phyloP scores from a whole-genome alignment of 1,140 invertebrate genomes.

The Vollenhovia emeryi region DNA sequence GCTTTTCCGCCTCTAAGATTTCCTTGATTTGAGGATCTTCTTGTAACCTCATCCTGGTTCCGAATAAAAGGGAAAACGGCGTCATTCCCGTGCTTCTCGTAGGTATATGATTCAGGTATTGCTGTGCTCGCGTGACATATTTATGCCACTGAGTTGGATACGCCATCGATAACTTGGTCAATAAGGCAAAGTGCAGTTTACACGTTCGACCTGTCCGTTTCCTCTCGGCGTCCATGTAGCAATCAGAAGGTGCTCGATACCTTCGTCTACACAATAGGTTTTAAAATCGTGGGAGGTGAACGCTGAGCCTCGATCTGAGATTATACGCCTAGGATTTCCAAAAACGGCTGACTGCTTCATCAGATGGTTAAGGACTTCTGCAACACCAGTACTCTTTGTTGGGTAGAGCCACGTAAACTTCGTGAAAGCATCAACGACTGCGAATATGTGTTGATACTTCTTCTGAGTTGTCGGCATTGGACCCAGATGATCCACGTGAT shows the following conservation, averaged over 20 bases:
- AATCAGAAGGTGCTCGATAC: background rate
- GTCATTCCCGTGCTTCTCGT: background rate
- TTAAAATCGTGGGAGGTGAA: background rate
- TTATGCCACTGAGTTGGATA: background rate
- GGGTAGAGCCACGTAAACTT: slow-evolving; percentile 22
- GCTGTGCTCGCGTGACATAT: background rate
- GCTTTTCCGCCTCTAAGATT: background rate
- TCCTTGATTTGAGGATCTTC: background rate
- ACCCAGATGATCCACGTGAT: background rate
- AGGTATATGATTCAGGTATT: slow-evolving; percentile 2
- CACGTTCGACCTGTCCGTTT: background rate
- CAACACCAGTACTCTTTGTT: background rate
- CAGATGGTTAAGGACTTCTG: background rate
- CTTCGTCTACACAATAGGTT: background rate
- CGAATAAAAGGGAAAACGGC: background rate
- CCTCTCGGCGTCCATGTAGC: background rate
- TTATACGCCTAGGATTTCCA: background rate
- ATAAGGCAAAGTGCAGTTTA: background rate
- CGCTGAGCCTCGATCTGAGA: slow-evolving; percentile 5
- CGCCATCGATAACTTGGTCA: background rate
- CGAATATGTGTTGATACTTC: background rate
- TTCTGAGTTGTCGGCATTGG: slow-evolving; percentile 7
- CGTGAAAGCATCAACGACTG: background rate
- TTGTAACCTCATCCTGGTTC: background rate
- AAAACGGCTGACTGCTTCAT: background rate